Percentiles rank a stretch among this genome's conserved stretches.
These are phyloP conservation scores for Synanthedon myopaeformis DNA, from an alignment of 2,888 invertebrate genomes.

Conservation along the genomic window DNA sequence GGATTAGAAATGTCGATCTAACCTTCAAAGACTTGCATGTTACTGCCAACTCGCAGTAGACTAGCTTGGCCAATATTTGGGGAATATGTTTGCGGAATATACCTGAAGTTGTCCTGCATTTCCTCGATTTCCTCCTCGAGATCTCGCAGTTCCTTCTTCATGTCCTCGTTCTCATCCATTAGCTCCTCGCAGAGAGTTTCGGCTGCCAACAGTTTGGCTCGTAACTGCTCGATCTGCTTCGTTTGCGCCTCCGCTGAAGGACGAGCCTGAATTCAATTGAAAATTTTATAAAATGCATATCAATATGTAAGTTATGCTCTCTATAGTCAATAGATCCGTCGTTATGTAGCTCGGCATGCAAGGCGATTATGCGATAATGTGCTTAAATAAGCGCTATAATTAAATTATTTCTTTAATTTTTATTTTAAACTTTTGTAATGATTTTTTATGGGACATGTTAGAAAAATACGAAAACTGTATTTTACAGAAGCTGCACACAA, in stretches of 20 bases:
- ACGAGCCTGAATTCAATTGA: conserved; percentile 28
- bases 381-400: too few relatives aligned
- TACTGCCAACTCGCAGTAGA: too few relatives aligned
- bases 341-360: too few relatives aligned
- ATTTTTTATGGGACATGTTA: too few relatives aligned
- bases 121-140: conserved; percentile 98
- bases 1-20: too few relatives aligned
- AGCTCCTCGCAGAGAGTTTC: conserved; percentile 93
- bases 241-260: conserved; percentile 71
- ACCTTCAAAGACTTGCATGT: too few relatives aligned
- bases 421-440: too few relatives aligned
- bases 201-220: conserved; percentile 87
- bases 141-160: conserved; percentile 92
- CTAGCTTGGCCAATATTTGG: too few relatives aligned
- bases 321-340: neutral
- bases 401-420: too few relatives aligned
- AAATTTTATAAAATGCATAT: conserved; percentile 8
- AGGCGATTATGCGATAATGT: too few relatives aligned
- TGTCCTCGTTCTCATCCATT: conserved; percentile 96
- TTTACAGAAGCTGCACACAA: too few relatives aligned
- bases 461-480: too few relatives aligned
- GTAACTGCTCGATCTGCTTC: conserved; percentile 77
- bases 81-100: conserved; percentile 3
- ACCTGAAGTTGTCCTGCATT: conserved; percentile 95
- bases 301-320: conserved; percentile 16